These are phyloP conservation scores for Drosophila equinoxialis DNA, from an alignment of 1,140 invertebrate species.

Conservation along the genomic window DNA sequence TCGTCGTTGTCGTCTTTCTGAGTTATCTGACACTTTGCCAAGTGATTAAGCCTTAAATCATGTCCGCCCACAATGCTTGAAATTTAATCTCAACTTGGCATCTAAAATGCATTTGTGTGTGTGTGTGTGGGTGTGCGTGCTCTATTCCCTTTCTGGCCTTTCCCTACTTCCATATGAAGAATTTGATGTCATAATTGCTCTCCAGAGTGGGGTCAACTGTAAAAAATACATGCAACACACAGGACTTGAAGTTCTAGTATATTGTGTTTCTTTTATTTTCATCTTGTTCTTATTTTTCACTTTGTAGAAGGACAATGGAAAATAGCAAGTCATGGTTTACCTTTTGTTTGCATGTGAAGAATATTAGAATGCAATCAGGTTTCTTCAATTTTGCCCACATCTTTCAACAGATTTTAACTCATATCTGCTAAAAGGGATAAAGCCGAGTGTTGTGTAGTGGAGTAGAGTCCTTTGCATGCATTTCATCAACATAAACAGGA, in stretches of 20 bases:
- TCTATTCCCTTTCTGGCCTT: neutral
- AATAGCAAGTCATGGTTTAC: conserved; percentile 17
- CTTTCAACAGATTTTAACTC: conserved; percentile 23
- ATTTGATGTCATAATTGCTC: conserved; percentile 54
- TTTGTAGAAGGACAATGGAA: conserved; percentile 16
- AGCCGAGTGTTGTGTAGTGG: neutral
- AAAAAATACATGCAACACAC: conserved; percentile 41
- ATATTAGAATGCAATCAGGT: conserved; percentile 63
- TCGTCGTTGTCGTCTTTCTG: conserved; percentile 9
- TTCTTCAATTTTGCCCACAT: conserved; percentile 15
- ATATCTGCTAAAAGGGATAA: neutral
- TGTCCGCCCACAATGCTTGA: conserved; percentile 20
- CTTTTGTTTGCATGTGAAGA: conserved; percentile 29
- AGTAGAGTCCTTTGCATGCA: conserved; percentile 20
- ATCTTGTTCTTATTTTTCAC: neutral
- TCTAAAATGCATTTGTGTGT: conserved; percentile 34
- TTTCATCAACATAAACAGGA: conserved; percentile 53
- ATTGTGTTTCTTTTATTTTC: conserved; percentile 15
- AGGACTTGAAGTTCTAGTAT: conserved; percentile 17
- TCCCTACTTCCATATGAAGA: conserved; percentile 3
- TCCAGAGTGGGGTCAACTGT: conserved; percentile 52
- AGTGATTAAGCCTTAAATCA: conserved; percentile 44
- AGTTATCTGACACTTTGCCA: conserved; percentile 56
- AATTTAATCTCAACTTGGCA: conserved; percentile 27
- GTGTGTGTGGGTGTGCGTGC: neutral